phyloP scores from a whole-genome alignment of 1,140 invertebrate species.

The Ostrea denselamellosa region DNA sequence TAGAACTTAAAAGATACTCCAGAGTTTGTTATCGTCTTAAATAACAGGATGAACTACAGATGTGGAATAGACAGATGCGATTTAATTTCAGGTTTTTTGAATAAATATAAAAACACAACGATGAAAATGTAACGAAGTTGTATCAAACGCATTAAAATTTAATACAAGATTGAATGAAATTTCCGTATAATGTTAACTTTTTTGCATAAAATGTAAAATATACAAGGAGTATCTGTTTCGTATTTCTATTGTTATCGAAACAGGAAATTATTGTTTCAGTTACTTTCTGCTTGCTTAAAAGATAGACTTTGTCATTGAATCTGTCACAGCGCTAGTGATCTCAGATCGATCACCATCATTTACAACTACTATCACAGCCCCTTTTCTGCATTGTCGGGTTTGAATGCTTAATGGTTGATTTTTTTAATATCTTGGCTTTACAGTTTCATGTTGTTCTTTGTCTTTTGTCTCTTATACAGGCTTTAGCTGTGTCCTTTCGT shows the following conservation, averaged over 20 bases:
- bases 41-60: neutral
- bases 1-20: neutral
- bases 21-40: neutral
- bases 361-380: too few species aligned
- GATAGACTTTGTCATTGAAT: neutral
- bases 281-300: neutral
- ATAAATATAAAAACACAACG: neutral
- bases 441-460: too few species aligned
- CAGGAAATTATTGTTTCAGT: neutral
- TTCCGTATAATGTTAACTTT: neutral
- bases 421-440: too few species aligned
- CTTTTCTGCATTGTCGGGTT: too few species aligned
- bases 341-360: neutral
- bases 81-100: neutral
- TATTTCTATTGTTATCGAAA: neutral
- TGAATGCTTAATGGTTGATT: too few species aligned
- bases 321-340: neutral
- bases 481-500: too few species aligned
- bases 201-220: neutral
- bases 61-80: neutral
- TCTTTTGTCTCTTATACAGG: too few species aligned
- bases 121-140: neutral
- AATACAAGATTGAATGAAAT: neutral
- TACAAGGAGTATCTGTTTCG: neutral
- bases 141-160: neutral